A percentile compares a stretch with the other conserved stretches of the same genome.
Conservation (phyloP, 2,888 invertebrate genomes). For the Lomographa bimaculata region DNA sequence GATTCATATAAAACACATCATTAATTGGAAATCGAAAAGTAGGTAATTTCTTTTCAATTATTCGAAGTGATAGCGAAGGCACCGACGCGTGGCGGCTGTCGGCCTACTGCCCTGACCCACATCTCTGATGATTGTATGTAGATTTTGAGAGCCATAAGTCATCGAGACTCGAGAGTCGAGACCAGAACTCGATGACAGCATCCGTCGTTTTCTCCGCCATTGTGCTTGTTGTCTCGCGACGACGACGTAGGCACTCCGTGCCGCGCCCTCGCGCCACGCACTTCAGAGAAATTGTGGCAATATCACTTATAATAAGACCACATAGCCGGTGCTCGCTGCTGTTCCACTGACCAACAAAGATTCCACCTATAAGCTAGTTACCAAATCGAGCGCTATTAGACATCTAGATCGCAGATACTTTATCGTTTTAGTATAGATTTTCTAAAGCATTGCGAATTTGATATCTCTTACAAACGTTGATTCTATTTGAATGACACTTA, state of each 20-base stretch:
- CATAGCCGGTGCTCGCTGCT: conserved; percentile 56
- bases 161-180: conserved; percentile 55
- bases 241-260: conserved; percentile 36
- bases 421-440: too few relatives aligned
- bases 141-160: conserved; percentile 79
- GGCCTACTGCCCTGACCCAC: conserved; percentile 79
- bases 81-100: conserved; percentile 45
- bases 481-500: not conserved
- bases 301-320: conserved; percentile 62
- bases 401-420: conserved; percentile 18
- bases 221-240: conserved; percentile 44
- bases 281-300: conserved; percentile 71
- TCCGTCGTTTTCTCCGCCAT: conserved; percentile 73
- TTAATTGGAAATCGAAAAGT: not conserved
- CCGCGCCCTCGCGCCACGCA: conserved; percentile 46
- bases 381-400: conserved; percentile 23
- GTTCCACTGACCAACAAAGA: conserved; percentile 70
- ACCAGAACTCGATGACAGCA: conserved; percentile 77
- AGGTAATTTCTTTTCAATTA: conserved; percentile 22
- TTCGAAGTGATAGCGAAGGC: conserved; percentile 19
- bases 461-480: too few relatives aligned
- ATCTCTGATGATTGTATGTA: conserved; percentile 78
- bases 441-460: too few relatives aligned
- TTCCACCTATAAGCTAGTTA: conserved; percentile 46
- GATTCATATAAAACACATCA: too few relatives aligned